Percentiles rank a stretch among this genome's conserved stretches.
Evolutionary conservation across 2,113 vertebrate species (phyloP).

Genomic region (Gallinago undulata): DNA sequence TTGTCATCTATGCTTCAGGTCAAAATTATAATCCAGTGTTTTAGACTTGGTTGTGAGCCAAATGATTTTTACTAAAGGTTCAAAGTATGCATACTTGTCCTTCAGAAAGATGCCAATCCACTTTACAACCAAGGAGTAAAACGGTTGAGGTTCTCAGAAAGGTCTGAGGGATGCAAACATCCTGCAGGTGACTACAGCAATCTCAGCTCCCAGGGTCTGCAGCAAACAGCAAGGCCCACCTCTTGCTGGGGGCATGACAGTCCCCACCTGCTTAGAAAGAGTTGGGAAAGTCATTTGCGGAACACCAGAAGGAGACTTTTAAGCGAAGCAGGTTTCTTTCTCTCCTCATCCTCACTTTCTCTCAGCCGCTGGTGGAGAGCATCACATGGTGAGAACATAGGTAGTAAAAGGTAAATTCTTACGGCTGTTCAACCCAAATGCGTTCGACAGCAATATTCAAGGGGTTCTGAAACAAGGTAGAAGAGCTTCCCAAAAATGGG

Average conservation of each 20-base stretch:
- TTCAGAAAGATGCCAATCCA: background rate
- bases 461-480: background rate
- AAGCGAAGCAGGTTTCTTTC: background rate
- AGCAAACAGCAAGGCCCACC: background rate
- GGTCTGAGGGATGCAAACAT: background rate
- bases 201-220: background rate
- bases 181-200: background rate
- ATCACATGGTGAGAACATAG: background rate
- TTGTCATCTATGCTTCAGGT: slow-evolving; percentile 34
- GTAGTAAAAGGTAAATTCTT: background rate
- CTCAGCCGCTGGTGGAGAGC: background rate
- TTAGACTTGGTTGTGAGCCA: background rate
- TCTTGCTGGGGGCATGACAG: rapidly evolving
- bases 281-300: background rate
- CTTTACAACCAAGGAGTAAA: background rate
- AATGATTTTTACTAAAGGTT: background rate
- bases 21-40: background rate
- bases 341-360: background rate
- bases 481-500: background rate
- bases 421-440: background rate
- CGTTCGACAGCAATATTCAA: background rate
- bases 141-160: rapidly evolving
- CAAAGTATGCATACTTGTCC: background rate
- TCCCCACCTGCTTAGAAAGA: background rate
- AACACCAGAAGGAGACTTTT: background rate